phyloP scores from a whole-genome alignment of 2,113 vertebrate genomes.

The Jaculus jaculus region DNA sequence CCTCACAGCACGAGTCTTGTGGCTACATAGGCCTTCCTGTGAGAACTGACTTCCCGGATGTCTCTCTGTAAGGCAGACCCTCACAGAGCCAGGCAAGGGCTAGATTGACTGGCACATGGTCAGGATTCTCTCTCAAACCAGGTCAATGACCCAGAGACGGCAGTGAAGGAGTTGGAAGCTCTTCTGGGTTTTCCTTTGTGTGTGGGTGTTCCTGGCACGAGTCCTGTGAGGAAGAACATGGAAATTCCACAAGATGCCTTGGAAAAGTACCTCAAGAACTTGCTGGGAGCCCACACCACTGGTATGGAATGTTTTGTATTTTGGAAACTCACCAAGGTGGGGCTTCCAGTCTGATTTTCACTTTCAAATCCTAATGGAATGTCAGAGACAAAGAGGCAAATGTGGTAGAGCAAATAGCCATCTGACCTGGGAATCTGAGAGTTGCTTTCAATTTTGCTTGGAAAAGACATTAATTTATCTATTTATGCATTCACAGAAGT shows the following conservation, averaged over 20 bases:
- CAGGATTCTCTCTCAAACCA: conserved; percentile 66
- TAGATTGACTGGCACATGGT: neutral
- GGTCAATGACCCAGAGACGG: conserved; percentile 83
- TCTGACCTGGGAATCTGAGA: neutral
- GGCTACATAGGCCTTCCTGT: neutral
- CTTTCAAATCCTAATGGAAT: neutral
- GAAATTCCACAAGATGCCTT: conserved; percentile 84
- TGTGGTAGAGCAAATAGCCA: neutral
- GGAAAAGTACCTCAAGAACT: conserved; percentile 83
- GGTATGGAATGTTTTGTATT: conserved; percentile 74
- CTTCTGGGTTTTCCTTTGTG: conserved; percentile 84
- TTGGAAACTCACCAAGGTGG: neutral
- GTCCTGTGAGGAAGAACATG: conserved; percentile 76
- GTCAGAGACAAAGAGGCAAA: neutral
- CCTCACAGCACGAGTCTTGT: neutral
- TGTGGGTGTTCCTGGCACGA: conserved; percentile 75
- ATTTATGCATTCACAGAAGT: neutral
- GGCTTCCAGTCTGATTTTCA: neutral
- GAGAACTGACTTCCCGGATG: neutral
- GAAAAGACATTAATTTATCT: neutral
- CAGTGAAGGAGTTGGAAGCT: conserved; percentile 85
- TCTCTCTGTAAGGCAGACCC: neutral
- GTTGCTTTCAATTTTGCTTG: neutral
- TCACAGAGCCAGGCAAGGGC: neutral
- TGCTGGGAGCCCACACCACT: conserved; percentile 75